These are phyloP conservation scores for Lutjanus erythropterus DNA, from an alignment of 2,113 vertebrate species.

Conservation along the genomic window DNA sequence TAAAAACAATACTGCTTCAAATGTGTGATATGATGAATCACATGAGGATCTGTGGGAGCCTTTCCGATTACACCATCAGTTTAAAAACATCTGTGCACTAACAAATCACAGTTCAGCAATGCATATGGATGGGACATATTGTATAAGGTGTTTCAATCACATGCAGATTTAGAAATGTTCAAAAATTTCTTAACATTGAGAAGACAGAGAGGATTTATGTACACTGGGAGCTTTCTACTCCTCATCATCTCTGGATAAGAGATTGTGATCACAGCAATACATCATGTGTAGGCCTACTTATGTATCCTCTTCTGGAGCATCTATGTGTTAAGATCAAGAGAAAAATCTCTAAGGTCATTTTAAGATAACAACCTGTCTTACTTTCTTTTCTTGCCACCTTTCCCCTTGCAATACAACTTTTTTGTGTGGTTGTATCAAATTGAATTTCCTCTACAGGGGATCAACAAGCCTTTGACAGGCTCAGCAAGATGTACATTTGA, in stretches of 20 bases:
- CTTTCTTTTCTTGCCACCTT: too few relatives aligned
- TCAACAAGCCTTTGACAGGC: too few relatives aligned
- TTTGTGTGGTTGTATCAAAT: too few relatives aligned
- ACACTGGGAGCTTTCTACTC: background rate
- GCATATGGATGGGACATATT: background rate
- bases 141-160: background rate
- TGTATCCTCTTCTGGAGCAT: too few relatives aligned
- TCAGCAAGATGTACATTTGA: too few relatives aligned
- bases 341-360: too few relatives aligned
- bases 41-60: background rate
- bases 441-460: too few relatives aligned
- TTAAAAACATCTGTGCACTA: background rate
- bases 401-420: too few relatives aligned
- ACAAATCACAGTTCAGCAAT: background rate
- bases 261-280: background rate
- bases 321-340: too few relatives aligned
- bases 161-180: background rate
- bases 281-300: background rate
- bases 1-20: background rate
- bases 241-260: background rate
- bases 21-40: constrained; percentile 2
- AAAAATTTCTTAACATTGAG: background rate
- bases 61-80: background rate
- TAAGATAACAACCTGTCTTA: too few relatives aligned
- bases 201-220: background rate